Evolutionary conservation across 2,888 invertebrate genomes (phyloP).

Genomic region (Cephonodes hylas): DNA sequence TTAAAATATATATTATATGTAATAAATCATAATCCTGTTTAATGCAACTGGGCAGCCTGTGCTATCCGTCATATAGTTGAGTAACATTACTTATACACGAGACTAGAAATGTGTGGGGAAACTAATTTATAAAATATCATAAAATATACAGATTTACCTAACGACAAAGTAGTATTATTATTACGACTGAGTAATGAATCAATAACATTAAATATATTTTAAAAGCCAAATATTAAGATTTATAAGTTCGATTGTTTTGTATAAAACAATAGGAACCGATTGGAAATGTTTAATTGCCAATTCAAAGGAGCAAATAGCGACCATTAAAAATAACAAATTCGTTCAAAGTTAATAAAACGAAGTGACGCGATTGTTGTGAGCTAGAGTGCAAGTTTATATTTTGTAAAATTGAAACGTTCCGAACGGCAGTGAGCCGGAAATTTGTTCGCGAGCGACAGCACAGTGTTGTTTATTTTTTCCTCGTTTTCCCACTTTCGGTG

Average conservation of each 20-base stretch:
- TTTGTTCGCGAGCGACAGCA: slow-evolving; percentile 54
- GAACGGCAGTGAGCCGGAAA: slow-evolving; percentile 63
- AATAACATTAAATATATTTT: neutral
- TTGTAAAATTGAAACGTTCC: slow-evolving; percentile 65
- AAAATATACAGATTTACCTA: no score
- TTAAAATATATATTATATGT: no score
- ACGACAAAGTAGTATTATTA: neutral
- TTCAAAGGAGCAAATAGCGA: neutral
- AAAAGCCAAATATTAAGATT: no score
- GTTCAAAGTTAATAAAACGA: slow-evolving; percentile 37
- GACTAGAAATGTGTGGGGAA: no score
- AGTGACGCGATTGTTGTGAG: slow-evolving; percentile 41
- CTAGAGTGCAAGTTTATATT: slow-evolving; percentile 53
- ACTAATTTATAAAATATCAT: no score
- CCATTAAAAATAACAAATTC: slow-evolving; percentile 2
- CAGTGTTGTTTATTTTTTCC: slow-evolving; percentile 52
- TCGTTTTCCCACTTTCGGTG: slow-evolving; percentile 52
- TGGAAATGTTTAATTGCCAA: neutral
- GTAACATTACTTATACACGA: no score
- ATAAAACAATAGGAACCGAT: neutral
- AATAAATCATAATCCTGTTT: no score
- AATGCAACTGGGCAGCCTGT: no score
- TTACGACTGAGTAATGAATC: neutral
- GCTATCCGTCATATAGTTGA: no score
- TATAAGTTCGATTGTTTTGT: neutral